phyloP scores from a whole-genome alignment of 1,140 invertebrate genomes.

The Rhynchophorus ferrugineus region DNA sequence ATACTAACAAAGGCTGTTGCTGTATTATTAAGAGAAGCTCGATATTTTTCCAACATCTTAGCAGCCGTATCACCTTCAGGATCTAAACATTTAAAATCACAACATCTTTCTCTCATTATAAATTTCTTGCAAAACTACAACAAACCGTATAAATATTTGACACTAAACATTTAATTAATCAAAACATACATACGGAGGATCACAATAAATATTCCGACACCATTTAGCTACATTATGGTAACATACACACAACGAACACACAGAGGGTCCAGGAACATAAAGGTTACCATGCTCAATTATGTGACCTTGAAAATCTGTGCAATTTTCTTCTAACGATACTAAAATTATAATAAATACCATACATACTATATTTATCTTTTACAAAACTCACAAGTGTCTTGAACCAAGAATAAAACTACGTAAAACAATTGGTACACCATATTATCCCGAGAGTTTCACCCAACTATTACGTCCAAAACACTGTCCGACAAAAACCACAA shows the following conservation, averaged over 20 bases:
- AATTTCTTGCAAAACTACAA: constrained; percentile 68
- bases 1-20: too few species aligned
- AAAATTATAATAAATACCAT: too few species aligned
- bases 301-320: constrained; percentile 71
- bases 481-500: not conserved
- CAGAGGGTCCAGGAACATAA: constrained; percentile 76
- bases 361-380: not conserved
- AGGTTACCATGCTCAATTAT: constrained; percentile 66
- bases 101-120: constrained; percentile 64
- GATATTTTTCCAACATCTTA: constrained; percentile 30
- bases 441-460: too few species aligned
- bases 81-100: constrained; percentile 69
- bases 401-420: constrained; percentile 1
- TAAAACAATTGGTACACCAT: too few species aligned
- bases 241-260: constrained; percentile 79
- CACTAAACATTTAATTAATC: not conserved
- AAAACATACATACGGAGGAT: constrained; percentile 69
- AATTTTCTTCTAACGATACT: constrained; percentile 65
- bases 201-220: constrained; percentile 80
- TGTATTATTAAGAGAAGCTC: constrained; percentile 1
- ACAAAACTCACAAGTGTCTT: not conserved
- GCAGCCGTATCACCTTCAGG: constrained; percentile 51
- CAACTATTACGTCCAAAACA: too few species aligned
- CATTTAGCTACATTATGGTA: constrained; percentile 76
- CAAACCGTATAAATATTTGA: constrained; percentile 9